These are phyloP conservation scores for Onychorhynchus coronatus DNA, from an alignment of 2,113 vertebrate species.

Conservation along the genomic window DNA sequence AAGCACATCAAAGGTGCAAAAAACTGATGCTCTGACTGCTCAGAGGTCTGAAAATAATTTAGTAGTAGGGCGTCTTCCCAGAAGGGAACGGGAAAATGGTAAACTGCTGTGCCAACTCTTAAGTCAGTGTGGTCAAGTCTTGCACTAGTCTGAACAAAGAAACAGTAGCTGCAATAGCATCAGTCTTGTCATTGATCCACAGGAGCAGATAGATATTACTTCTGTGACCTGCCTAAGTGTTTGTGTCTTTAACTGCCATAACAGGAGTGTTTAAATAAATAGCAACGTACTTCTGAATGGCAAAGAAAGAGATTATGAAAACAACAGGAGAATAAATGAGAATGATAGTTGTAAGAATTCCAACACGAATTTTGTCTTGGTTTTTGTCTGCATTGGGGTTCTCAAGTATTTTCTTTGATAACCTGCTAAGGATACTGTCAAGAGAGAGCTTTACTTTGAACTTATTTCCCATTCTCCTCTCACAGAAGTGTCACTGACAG, in stretches of 20 bases:
- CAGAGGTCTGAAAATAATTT: background rate
- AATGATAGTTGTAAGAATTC: background rate
- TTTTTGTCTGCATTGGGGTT: background rate
- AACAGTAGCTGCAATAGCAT: background rate
- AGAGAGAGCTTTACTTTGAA: background rate
- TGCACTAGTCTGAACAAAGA: background rate
- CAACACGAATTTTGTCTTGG: background rate
- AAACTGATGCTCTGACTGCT: background rate
- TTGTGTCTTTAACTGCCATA: background rate
- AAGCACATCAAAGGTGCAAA: background rate
- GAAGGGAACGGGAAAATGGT: background rate
- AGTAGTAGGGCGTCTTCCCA: background rate
- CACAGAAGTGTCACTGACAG: background rate
- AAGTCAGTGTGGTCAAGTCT: background rate
- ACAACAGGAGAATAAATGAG: background rate
- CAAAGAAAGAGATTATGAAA: background rate
- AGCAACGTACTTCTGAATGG: background rate
- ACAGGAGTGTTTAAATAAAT: background rate
- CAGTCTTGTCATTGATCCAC: background rate
- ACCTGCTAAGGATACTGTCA: background rate
- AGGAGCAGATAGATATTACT: background rate
- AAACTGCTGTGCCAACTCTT: background rate
- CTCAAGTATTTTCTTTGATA: background rate
- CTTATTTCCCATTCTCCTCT: background rate
- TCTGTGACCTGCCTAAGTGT: background rate